A percentile compares a stretch with the other conserved stretches of the same genome.
phyloP scores from a whole-genome alignment of 2,888 invertebrate genomes.

The Hyposoter dolosus region DNA sequence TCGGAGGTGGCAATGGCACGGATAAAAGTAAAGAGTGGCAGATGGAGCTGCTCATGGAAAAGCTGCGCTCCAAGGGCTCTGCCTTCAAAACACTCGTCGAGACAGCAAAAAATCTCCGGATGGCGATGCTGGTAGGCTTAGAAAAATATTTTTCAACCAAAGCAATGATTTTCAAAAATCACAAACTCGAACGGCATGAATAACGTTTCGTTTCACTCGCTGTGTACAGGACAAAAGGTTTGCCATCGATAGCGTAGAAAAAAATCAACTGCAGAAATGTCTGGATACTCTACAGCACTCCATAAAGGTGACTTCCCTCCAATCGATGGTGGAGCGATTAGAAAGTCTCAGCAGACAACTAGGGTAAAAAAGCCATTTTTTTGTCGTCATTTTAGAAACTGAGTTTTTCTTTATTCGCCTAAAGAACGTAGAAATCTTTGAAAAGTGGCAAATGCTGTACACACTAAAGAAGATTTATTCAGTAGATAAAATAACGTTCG shows the following conservation, averaged over 20 bases:
- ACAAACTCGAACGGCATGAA: neutral
- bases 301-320: conserved; percentile 96
- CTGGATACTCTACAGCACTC: conserved; percentile 96
- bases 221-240: conserved; percentile 92
- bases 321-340: conserved; percentile 96
- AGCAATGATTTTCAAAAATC: neutral
- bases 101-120: conserved; percentile 94
- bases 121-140: conserved; percentile 91
- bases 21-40: conserved; percentile 91
- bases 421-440: too few relatives aligned
- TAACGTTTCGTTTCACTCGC: conserved; percentile 5
- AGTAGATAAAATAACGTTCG: neutral
- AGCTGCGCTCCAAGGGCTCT: conserved; percentile 92
- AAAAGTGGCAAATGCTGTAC: too few relatives aligned
- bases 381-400: neutral
- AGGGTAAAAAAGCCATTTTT: conserved; percentile 87
- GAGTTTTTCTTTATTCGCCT: neutral
- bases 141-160: conserved; percentile 43
- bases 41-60: conserved; percentile 96
- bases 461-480: neutral
- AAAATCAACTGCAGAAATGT: conserved; percentile 94
- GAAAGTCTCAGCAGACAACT: conserved; percentile 96
- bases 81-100: conserved; percentile 94
- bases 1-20: conserved; percentile 74
- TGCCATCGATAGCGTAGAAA: conserved; percentile 93